Evolutionary conservation across 2,113 vertebrate species (phyloP).

Genomic region (Cryptoleucopteryx plumbea): DNA sequence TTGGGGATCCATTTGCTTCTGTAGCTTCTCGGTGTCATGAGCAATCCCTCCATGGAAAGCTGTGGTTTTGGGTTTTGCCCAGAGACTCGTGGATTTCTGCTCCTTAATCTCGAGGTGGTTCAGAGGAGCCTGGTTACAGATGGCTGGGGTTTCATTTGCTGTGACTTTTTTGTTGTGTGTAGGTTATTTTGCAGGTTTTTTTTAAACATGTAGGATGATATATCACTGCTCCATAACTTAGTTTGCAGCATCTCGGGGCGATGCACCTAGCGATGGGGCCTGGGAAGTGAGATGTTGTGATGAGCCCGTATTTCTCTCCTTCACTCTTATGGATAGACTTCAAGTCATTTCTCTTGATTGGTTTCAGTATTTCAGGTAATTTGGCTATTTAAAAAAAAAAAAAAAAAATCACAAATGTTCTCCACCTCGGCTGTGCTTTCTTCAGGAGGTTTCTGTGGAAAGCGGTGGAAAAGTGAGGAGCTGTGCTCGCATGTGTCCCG

Average conservation of each 20-base stretch:
- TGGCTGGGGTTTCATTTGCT: background rate
- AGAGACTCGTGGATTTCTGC: accelerated
- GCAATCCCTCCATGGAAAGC: too few relatives aligned
- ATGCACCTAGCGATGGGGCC: background rate
- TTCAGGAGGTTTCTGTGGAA: background rate
- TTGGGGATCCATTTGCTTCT: background rate
- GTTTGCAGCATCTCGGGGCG: background rate
- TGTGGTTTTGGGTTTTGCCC: accelerated
- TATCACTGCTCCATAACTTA: background rate
- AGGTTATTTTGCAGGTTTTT: background rate
- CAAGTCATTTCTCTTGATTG: accelerated
- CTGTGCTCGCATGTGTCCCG: background rate
- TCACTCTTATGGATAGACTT: accelerated
- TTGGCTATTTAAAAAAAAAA: background rate
- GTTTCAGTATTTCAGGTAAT: background rate
- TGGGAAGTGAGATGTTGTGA: background rate
- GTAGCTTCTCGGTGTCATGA: accelerated
- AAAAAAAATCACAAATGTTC: too few relatives aligned
- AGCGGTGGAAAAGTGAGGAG: background rate
- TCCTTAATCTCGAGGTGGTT: background rate
- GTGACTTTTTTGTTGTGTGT: accelerated
- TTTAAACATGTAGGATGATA: background rate
- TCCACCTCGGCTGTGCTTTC: accelerated
- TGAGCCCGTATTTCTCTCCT: background rate
- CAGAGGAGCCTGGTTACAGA: accelerated